A percentile compares a stretch with the other conserved stretches of the same genome.
Conservation (phyloP, 2,113 vertebrate genomes). For the Polypterus bichir region DNA sequence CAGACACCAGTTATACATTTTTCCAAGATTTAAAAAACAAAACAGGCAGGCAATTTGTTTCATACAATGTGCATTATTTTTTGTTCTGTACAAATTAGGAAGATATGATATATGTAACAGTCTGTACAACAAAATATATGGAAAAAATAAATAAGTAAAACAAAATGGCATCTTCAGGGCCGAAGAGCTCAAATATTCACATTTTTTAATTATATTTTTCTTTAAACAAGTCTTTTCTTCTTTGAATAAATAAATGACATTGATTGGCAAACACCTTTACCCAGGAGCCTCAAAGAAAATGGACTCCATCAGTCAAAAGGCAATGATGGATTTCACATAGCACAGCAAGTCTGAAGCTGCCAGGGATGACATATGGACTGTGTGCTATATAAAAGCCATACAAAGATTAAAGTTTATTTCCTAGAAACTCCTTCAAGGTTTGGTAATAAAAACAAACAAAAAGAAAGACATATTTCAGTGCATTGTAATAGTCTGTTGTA, state of each 20-base stretch:
- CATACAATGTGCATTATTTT: background rate
- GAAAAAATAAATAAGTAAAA: slow-evolving; percentile 39
- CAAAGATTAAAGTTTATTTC: too few relatives aligned
- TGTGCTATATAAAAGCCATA: too few relatives aligned
- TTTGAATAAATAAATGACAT: slow-evolving; percentile 9
- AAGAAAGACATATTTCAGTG: too few relatives aligned
- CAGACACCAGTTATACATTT: too few relatives aligned
- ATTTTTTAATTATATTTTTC: slow-evolving; percentile 37
- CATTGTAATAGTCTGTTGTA: too few relatives aligned
- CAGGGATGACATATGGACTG: too few relatives aligned
- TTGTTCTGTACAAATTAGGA: background rate
- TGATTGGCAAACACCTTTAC: slow-evolving; percentile 11
- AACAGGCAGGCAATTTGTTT: background rate
- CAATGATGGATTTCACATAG: background rate
- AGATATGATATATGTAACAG: slow-evolving; percentile 45
- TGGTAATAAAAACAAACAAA: too few relatives aligned
- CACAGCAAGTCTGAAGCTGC: too few relatives aligned
- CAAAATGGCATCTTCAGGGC: slow-evolving; percentile 56
- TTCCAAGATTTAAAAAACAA: background rate
- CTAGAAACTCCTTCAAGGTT: too few relatives aligned
- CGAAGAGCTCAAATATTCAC: slow-evolving; percentile 49
- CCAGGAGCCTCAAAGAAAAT: background rate
- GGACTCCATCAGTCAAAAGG: slow-evolving; percentile 20
- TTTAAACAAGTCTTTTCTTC: slow-evolving; percentile 21
- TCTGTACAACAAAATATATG: slow-evolving; percentile 47